Percentiles rank a stretch among this genome's conserved stretches.
These are phyloP conservation scores for Lepidurus couesii DNA, from an alignment of 1,140 invertebrate genomes.

Conservation along the genomic window DNA sequence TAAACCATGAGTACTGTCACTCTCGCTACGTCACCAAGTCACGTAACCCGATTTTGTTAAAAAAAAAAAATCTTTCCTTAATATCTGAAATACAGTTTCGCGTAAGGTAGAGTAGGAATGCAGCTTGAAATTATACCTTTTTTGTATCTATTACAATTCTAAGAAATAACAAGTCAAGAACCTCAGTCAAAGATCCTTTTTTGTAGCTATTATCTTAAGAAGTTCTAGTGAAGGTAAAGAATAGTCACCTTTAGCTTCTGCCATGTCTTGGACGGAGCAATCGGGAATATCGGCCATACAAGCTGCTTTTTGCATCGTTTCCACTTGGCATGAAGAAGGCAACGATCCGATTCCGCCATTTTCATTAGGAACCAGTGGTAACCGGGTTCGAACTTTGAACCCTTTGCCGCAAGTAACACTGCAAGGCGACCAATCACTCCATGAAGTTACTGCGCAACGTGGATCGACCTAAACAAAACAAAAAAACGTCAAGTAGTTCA, in stretches of 20 bases:
- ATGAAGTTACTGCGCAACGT: slow-evolving; percentile 55
- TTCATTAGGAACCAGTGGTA: slow-evolving; percentile 39
- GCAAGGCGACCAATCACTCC: slow-evolving; percentile 69
- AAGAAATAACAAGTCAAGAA: too few species aligned
- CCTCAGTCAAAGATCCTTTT: background rate
- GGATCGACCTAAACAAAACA: slow-evolving; percentile 36
- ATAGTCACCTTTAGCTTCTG: slow-evolving; percentile 61
- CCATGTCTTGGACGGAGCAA: slow-evolving; percentile 60
- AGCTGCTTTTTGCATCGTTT: slow-evolving; percentile 41
- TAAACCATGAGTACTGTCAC: too few species aligned
- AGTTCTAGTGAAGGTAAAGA: background rate
- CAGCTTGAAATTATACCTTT: too few species aligned
- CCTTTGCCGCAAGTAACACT: slow-evolving; percentile 65
- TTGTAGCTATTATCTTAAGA: background rate
- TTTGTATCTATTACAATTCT: too few species aligned
- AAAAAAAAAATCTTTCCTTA: too few species aligned
- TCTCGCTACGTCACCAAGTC: too few species aligned
- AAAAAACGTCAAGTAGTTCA: background rate
- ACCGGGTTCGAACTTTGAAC: slow-evolving; percentile 60
- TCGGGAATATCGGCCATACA: slow-evolving; percentile 52
- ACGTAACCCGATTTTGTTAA: too few species aligned
- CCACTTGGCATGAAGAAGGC: slow-evolving; percentile 40
- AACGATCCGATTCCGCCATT: slow-evolving; percentile 24
- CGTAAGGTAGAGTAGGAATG: too few species aligned
- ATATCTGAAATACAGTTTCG: too few species aligned